phyloP scores from a whole-genome alignment of 2,797 vertebrate species.

The Eurystomus glaucurus region DNA sequence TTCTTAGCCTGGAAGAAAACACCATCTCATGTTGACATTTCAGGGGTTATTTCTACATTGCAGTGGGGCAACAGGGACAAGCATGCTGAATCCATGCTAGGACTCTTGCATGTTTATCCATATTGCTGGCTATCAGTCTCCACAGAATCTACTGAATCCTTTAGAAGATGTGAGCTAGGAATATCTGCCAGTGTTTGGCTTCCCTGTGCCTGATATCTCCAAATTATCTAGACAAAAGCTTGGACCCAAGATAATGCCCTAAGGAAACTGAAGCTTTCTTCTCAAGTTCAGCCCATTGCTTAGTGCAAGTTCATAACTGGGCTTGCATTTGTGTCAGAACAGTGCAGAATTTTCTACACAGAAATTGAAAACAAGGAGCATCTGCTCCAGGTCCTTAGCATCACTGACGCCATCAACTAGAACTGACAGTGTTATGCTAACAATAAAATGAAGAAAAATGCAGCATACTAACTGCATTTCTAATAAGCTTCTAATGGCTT shows the following conservation, averaged over 20 bases:
- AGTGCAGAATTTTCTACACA: neutral
- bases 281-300: neutral
- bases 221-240: neutral
- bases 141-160: neutral
- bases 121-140: neutral
- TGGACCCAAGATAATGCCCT: neutral
- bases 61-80: neutral
- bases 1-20: accelerated
- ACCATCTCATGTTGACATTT: neutral
- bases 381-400: neutral
- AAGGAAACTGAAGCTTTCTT: neutral
- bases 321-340: neutral
- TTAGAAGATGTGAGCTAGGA: neutral
- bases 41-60: neutral
- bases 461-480: neutral
- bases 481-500: neutral
- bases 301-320: neutral
- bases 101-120: neutral
- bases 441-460: neutral
- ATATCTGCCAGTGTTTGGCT: neutral
- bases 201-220: neutral
- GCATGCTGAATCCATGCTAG: neutral
- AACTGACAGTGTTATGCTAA: neutral
- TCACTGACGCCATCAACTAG: neutral
- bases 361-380: neutral